phyloP scores from a whole-genome alignment of 1,140 invertebrate genomes.

The Trachelipus rathkii region DNA sequence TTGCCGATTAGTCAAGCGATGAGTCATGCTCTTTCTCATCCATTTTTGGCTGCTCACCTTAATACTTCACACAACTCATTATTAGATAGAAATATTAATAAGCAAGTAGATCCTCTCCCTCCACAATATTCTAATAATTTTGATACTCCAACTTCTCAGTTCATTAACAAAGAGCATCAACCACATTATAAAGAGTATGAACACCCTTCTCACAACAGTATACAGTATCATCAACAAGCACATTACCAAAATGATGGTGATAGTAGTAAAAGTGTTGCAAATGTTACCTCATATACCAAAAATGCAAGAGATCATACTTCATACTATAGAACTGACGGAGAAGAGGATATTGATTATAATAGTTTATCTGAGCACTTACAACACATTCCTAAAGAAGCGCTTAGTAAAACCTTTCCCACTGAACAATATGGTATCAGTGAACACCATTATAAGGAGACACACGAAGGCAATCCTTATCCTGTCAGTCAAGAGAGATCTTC shows the following conservation, averaged over 20 bases:
- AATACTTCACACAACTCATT: conserved; percentile 31
- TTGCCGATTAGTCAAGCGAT: conserved; percentile 43
- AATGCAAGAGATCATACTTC: background rate
- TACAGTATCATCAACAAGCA: conserved; percentile 6
- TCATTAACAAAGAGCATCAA: background rate
- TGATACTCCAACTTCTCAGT: background rate
- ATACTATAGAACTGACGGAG: background rate
- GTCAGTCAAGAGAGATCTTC: no score
- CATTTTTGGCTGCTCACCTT: conserved; percentile 41
- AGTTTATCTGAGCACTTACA: background rate
- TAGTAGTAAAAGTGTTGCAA: background rate
- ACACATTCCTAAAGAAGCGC: conserved; percentile 30
- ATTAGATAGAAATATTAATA: background rate
- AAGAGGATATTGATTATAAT: background rate
- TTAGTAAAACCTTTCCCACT: no score
- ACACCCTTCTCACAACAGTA: background rate
- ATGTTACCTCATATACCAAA: background rate
- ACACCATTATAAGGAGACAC: no score
- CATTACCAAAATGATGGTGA: conserved; percentile 6
- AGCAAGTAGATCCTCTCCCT: background rate
- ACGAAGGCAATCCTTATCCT: no score
- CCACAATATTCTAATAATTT: background rate
- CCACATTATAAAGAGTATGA: conserved; percentile 14
- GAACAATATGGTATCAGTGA: no score
- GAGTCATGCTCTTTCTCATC: conserved; percentile 44